Evolutionary conservation across 1,140 invertebrate genomes (phyloP).

Genomic region (Drosophila tani): DNA sequence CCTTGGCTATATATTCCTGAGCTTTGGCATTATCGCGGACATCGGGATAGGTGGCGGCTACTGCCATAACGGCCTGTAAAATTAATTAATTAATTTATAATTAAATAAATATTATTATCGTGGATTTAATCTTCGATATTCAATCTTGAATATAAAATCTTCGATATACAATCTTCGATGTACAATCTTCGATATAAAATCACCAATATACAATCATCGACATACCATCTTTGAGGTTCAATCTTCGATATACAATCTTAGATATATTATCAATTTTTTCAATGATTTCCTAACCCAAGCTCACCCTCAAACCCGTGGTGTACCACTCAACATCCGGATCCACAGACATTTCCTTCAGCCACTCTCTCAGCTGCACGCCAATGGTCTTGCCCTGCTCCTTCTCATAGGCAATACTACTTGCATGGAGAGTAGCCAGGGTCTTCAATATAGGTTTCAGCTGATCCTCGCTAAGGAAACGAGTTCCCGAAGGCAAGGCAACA

Average conservation of each 20-base stretch:
- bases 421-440: slow-evolving; percentile 84
- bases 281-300: neutral
- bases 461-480: slow-evolving; percentile 60
- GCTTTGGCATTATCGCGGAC: slow-evolving; percentile 36
- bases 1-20: slow-evolving; percentile 58
- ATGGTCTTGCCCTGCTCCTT: slow-evolving; percentile 61
- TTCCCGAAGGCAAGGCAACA: slow-evolving; percentile 38
- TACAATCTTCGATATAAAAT: too few relatives aligned
- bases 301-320: slow-evolving; percentile 66
- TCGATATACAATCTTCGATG: too few relatives aligned
- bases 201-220: too few relatives aligned
- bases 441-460: slow-evolving; percentile 69
- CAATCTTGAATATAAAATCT: too few relatives aligned
- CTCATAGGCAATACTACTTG: slow-evolving; percentile 77
- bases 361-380: slow-evolving; percentile 77
- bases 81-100: neutral
- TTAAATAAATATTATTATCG: neutral
- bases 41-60: slow-evolving; percentile 63
- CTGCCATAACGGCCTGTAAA: slow-evolving; percentile 61
- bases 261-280: neutral
- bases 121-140: too few relatives aligned
- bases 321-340: slow-evolving; percentile 64
- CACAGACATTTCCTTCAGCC: slow-evolving; percentile 61
- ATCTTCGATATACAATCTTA: too few relatives aligned
- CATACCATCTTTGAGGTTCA: too few relatives aligned